Base-by-base conservation (phyloP, 2,888 invertebrate genomes). In the Drosophila meridionalis region DNA sequence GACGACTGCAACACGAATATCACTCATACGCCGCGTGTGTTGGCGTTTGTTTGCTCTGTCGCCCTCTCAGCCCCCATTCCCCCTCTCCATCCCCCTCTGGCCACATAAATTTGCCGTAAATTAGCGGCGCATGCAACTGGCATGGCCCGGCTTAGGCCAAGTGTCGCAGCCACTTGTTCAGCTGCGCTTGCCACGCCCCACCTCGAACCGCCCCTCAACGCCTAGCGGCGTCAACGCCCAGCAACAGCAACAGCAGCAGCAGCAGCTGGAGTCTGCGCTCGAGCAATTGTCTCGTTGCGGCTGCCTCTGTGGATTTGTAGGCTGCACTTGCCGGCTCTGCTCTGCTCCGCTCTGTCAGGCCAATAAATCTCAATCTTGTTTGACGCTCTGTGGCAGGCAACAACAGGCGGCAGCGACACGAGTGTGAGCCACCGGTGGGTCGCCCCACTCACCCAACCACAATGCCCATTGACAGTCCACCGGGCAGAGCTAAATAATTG, bases 341-440 rank as follows among this genome's bases (percentile, higher is more conserved):
- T 76, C 78, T 78, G 71, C 90, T 20, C 20, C 20, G 20, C 20
- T 76, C 78, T 78, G 88, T 72, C 86, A 78, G 76, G 72, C 74
- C 81, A 85, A 88, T 88, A 88, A 88, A 88, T 88, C 90, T 90
- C 82, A 89, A 90, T 89, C 90, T 87, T 62, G 86, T 88, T 90
- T 89, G 90, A 87, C 85, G 83, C 80, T 87, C 77, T 81, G 75
- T 80, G 81, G 81, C 81, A 82, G 83, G 43, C 81, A 83, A 76
- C 83, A 83, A 81, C 72, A 78, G 60, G 82, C 78, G 78, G 80
- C 85, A 75, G 68, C 73, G 67, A 74, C 36, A 62, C 81, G 81
- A 77, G 77, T 72, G 78, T 40, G 36, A 76, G 66, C 71, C 77
- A 71, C 82, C 73, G 78, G 78, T 80, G 81, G 81, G 78, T 77